Conservation (phyloP, 2,113 vertebrate genomes). For the Rana temporaria region DNA sequence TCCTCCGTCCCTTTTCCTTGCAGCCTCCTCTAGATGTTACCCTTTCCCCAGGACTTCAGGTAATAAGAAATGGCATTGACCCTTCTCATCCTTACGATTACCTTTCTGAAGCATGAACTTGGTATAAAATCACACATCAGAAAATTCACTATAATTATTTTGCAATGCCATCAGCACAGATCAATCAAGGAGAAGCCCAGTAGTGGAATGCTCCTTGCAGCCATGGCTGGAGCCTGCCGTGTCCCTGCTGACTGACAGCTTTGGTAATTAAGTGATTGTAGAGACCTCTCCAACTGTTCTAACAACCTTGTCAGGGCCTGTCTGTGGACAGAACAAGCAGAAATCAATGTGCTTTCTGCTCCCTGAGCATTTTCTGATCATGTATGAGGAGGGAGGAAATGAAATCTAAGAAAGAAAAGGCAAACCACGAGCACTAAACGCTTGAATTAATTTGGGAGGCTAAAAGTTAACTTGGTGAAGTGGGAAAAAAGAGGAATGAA, state of each 20-base stretch:
- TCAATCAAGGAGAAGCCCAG: constrained; percentile 89
- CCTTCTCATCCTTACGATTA: constrained; percentile 91
- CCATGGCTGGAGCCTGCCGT: constrained; percentile 79
- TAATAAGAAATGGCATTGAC: constrained; percentile 95
- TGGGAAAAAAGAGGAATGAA: not conserved
- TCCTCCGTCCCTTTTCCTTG: constrained; percentile 55
- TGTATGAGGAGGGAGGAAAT: constrained; percentile 67
- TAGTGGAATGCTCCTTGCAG: constrained; percentile 88
- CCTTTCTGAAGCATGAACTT: constrained; percentile 92
- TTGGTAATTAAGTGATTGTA: constrained; percentile 99
- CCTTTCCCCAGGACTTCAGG: constrained; percentile 83
- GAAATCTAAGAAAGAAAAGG: constrained; percentile 70
- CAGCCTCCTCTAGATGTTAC: constrained; percentile 70
- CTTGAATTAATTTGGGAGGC: constrained; percentile 58
- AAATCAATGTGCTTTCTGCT: constrained; percentile 92
- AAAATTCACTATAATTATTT: constrained; percentile 95
- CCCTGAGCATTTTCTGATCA: constrained; percentile 80
- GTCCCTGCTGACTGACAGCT: constrained; percentile 94
- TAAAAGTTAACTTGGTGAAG: constrained; percentile 71
- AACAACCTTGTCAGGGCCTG: constrained; percentile 97
- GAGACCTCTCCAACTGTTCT: constrained; percentile 90
- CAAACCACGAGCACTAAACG: constrained; percentile 63
- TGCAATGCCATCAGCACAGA: constrained; percentile 94
- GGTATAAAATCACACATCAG: constrained; percentile 94
- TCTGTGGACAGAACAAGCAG: constrained; percentile 87